Evolutionary conservation across 2,888 invertebrate genomes (phyloP), one percentile per base, ranked within the genome.

Genomic region (Sinelater perroti): DNA sequence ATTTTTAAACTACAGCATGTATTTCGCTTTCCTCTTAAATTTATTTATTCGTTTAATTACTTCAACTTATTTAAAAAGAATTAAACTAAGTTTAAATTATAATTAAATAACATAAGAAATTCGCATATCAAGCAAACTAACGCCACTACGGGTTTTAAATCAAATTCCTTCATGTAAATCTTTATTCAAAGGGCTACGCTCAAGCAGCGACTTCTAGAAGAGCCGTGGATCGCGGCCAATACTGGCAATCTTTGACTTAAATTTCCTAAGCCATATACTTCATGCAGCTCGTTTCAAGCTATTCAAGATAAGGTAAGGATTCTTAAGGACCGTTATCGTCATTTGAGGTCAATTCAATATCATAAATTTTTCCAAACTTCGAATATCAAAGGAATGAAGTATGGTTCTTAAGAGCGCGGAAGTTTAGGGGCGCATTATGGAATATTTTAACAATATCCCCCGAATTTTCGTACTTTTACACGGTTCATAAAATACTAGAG

Each of bases 271-370:
- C 55, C 45, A 44, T 54, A 53, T 62, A 56, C 59, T 58, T 61
- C 55, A 56, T 52, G 56, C 52, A 61, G 62, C 62, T 65, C 62
- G 63, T 65, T 67, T 67, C 60, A 57, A 61, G 65, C 62, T 63
- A 65, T 65, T 65, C 65, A 65, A 62, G 65, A 61, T 65, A 65
- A 64, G 64, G 65, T 57, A 56, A 54, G 56, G 58, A 63, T 62
- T 62, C 62, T 58, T 63, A 64, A 65, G 60, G 57, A 58, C 63
- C 63, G 59, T 65, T 65, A 65, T 67, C 61, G 63, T 63, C 67
- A 63, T 63, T 64, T 60, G 60, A 59, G 66, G 66, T 62, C 65
- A 65, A 65, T 67, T 65, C 67, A 62, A 64, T 67, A 63, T 58
- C 64, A 64, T 65, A 67, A 67, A 67, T 65, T 67, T 55, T 54